These are phyloP conservation scores for Cyaniris semiargus DNA, from an alignment of 2,888 invertebrate species.

Conservation along the genomic window DNA sequence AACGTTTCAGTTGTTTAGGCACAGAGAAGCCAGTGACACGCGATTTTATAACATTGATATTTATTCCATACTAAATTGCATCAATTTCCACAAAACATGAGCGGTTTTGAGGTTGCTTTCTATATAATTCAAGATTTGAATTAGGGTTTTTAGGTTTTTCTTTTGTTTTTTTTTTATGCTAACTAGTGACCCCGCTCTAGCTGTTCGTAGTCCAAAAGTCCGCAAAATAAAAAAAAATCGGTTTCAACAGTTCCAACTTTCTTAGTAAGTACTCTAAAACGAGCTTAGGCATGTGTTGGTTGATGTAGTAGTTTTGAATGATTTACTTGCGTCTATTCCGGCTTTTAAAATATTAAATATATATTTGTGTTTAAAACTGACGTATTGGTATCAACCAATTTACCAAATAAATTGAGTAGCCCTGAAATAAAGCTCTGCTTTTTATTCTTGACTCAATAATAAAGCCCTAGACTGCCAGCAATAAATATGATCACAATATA, in stretches of 20 bases:
- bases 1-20: slow-evolving; percentile 74
- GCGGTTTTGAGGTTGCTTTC: slow-evolving; percentile 6
- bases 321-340: too few species aligned
- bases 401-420: neutral
- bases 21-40: slow-evolving; percentile 62
- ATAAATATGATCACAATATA: neutral
- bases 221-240: neutral
- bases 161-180: neutral
- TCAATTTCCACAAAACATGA: slow-evolving; percentile 7
- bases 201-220: neutral
- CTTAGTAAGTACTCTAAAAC: too few species aligned
- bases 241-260: too few species aligned
- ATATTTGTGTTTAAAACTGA: too few species aligned
- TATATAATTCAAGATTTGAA: neutral
- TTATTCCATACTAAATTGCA: slow-evolving; percentile 32
- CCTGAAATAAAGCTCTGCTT: neutral
- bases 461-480: neutral
- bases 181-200: too few species aligned
- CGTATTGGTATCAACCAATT: too few species aligned
- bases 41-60: slow-evolving; percentile 52
- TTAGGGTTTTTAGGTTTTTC: neutral
- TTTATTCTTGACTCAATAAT: neutral
- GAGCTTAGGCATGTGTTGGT: too few species aligned
- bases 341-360: too few species aligned
- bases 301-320: too few species aligned